A percentile compares a stretch with the other conserved stretches of the same genome.
phyloP scores from a whole-genome alignment of 2,888 invertebrate species.

The Anaspis maculata region DNA sequence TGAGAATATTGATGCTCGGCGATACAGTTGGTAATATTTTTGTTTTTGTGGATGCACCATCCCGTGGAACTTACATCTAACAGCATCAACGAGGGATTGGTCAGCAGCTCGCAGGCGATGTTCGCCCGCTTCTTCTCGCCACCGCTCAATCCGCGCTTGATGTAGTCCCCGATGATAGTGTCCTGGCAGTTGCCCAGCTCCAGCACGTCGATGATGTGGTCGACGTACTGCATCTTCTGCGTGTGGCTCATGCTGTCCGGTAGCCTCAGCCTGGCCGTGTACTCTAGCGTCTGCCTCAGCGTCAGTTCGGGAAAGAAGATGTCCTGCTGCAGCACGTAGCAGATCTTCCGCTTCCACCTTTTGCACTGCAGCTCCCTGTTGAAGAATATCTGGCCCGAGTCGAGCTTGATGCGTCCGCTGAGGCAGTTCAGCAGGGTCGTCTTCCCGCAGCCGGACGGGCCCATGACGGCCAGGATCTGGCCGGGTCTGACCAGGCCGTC shows the following conservation, averaged over 20 bases:
- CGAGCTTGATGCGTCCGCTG: conserved; percentile 59
- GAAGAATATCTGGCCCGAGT: conserved; percentile 50
- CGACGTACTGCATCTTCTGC: conserved; percentile 69
- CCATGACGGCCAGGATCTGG: conserved; percentile 73
- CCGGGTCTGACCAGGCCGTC: conserved; percentile 68
- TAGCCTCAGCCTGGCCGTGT: conserved; percentile 51
- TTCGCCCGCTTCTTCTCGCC: conserved; percentile 78
- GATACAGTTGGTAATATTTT: no score
- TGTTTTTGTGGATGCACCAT: no score
- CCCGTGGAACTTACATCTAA: conserved; percentile 57
- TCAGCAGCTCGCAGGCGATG: conserved; percentile 73
- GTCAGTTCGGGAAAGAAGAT: conserved; percentile 74
- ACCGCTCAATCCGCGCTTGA: conserved; percentile 68
- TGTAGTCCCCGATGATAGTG: conserved; percentile 69
- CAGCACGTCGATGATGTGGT: conserved; percentile 67
- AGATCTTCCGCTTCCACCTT: conserved; percentile 64
- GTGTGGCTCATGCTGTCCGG: conserved; percentile 62
- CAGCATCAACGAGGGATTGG: conserved; percentile 70
- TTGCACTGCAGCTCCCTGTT: conserved; percentile 37
- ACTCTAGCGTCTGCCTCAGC: conserved; percentile 64
- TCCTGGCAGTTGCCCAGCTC: conserved; percentile 67
- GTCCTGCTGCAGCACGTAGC: conserved; percentile 76
- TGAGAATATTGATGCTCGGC: no score
- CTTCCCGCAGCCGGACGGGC: conserved; percentile 72
- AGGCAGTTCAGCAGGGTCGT: conserved; percentile 69